Conservation (phyloP, 2,888 invertebrate genomes). For the Hypomecis punctinalis region DNA sequence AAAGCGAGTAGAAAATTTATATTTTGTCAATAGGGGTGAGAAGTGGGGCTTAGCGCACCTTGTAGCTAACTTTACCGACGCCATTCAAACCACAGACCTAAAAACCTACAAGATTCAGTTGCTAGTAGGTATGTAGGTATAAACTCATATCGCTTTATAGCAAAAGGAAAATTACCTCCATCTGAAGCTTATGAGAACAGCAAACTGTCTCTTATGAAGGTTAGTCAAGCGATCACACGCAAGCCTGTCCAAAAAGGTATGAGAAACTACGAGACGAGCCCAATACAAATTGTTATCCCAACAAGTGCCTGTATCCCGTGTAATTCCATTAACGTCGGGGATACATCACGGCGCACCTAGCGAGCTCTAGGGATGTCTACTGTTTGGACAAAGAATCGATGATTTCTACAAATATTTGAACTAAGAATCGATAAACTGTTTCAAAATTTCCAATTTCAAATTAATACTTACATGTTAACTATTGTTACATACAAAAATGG, state of each 20-base stretch:
- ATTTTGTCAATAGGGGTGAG: too few species aligned
- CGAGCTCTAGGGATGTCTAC: conserved; percentile 19
- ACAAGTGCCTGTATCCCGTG: conserved; percentile 66
- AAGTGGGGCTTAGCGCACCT: too few species aligned
- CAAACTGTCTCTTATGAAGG: conserved; percentile 21
- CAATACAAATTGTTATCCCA: conserved; percentile 61
- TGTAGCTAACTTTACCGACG: too few species aligned
- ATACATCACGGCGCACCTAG: conserved; percentile 66
- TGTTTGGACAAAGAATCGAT: neutral
- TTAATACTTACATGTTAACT: too few species aligned
- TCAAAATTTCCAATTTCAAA: too few species aligned
- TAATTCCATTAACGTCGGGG: conserved; percentile 74
- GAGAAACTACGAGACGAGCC: conserved; percentile 37
- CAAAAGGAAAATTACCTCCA: neutral
- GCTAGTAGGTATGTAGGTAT: too few species aligned
- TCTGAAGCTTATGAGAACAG: conserved; percentile 4
- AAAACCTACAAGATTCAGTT: too few species aligned
- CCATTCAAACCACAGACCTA: too few species aligned
- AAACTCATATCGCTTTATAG: neutral
- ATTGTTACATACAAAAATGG: too few species aligned
- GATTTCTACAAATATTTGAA: neutral
- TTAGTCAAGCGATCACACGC: conserved; percentile 27
- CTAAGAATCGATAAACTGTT: neutral
- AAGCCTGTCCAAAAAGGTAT: conserved; percentile 27
- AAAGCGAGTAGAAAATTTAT: too few species aligned